Evolutionary conservation across 2,113 vertebrate genomes (phyloP).

Genomic region (Promerops cafer): DNA sequence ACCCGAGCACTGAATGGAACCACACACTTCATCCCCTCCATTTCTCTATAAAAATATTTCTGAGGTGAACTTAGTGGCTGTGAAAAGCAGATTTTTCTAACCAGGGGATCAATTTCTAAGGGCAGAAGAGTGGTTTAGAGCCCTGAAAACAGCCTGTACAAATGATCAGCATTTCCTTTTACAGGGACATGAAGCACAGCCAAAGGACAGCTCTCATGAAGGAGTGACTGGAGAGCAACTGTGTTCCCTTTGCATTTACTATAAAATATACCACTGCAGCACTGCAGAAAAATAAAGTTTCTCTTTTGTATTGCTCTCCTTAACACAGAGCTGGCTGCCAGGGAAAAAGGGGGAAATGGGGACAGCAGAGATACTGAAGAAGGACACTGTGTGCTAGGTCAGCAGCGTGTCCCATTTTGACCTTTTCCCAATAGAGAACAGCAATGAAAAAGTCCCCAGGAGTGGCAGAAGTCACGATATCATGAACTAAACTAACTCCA

Average conservation of each 20-base stretch:
- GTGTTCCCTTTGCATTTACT: not conserved
- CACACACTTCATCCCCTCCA: not conserved
- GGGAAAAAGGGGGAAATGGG: not conserved
- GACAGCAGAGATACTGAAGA: not conserved
- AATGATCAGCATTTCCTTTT: not conserved
- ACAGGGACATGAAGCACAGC: not conserved
- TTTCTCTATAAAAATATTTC: not conserved
- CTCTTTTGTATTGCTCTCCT: not conserved
- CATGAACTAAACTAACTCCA: not conserved
- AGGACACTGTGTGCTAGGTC: rapidly evolving
- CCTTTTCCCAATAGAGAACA: not conserved
- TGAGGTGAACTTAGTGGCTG: not conserved
- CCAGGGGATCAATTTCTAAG: not conserved
- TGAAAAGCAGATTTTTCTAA: slow-evolving; percentile 15
- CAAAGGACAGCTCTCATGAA: not conserved
- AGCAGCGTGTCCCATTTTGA: not conserved
- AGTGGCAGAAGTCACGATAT: rapidly evolving
- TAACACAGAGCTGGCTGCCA: not conserved
- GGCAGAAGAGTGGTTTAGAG: not conserved
- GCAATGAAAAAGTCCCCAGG: not conserved
- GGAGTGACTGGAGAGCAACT: not conserved
- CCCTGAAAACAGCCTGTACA: not conserved
- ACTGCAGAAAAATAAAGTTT: not conserved
- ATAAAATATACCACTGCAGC: not conserved
- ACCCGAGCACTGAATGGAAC: not conserved